These are phyloP conservation scores for Seriola aureovittata DNA, from an alignment of 2,113 vertebrate species.

Conservation along the genomic window DNA sequence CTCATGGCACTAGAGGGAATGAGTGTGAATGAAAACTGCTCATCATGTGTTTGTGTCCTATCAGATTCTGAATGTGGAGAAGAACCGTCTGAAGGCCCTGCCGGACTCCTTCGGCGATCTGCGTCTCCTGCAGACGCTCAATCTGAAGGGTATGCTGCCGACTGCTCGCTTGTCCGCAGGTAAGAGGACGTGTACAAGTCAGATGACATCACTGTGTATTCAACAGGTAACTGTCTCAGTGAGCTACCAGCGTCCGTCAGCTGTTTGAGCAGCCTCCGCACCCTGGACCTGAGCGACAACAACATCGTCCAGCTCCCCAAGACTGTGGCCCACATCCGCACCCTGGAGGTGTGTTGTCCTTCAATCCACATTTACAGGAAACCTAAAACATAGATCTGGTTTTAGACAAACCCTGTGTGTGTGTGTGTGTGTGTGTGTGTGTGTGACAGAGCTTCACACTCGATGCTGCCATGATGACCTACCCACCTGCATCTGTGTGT, in stretches of 20 bases:
- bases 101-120: constrained; percentile 90
- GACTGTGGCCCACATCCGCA: constrained; percentile 85
- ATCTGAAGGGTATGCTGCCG: constrained; percentile 88
- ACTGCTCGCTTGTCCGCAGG: too few relatives aligned
- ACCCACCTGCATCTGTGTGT: constrained; percentile 88
- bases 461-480: constrained; percentile 88
- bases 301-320: constrained; percentile 85
- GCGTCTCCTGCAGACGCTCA: constrained; percentile 91
- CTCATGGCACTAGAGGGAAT: neutral
- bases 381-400: neutral
- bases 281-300: constrained; percentile 90
- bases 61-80: constrained; percentile 94
- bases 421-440: neutral
- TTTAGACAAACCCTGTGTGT: constrained; percentile 2
- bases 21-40: neutral
- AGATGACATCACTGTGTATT: neutral
- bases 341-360: constrained; percentile 86
- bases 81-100: constrained; percentile 89
- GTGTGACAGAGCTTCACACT: constrained; percentile 88
- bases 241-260: constrained; percentile 85
- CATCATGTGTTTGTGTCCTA: neutral
- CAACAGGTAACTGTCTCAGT: constrained; percentile 88
- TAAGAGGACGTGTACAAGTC: neutral
- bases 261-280: constrained; percentile 87
- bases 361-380: neutral